These are phyloP conservation scores for Balaeniceps rex DNA, from an alignment of 2,113 vertebrate genomes.

Conservation along the genomic window DNA sequence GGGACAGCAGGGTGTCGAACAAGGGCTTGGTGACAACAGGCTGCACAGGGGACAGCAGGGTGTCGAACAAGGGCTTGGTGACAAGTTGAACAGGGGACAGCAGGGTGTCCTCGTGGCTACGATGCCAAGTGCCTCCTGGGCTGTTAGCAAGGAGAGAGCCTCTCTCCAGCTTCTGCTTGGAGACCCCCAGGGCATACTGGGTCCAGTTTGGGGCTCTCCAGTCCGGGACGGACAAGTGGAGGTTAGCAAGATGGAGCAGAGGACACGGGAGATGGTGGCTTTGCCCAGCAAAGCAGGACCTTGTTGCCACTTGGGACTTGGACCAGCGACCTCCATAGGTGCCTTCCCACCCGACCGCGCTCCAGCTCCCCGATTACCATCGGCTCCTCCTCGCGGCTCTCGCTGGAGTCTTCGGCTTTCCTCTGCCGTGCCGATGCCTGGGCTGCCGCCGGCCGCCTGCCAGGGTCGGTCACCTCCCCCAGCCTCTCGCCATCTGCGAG, in stretches of 20 bases:
- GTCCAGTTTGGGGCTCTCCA: not conserved
- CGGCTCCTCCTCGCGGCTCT: constrained; percentile 89
- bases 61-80: not conserved
- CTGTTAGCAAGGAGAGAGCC: not conserved
- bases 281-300: not conserved
- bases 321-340: accelerated
- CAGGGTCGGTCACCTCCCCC: constrained; percentile 81
- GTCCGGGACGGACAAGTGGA: not conserved
- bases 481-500: constrained; percentile 85
- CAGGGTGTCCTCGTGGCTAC: not conserved
- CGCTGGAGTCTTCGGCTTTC: constrained; percentile 84
- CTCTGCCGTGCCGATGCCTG: constrained; percentile 61
- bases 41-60: not conserved
- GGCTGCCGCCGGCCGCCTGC: constrained; percentile 63
- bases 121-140: not conserved
- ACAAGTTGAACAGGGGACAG: not conserved
- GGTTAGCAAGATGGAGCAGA: not conserved
- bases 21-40: not conserved
- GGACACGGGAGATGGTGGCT: not conserved
- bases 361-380: constrained; percentile 57
- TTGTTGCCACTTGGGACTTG: too few species aligned
- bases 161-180: not conserved
- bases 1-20: not conserved
- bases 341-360: accelerated
- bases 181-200: not conserved